phyloP scores from a whole-genome alignment of 2,888 invertebrate species.

The Phrixothrix hirtus region DNA sequence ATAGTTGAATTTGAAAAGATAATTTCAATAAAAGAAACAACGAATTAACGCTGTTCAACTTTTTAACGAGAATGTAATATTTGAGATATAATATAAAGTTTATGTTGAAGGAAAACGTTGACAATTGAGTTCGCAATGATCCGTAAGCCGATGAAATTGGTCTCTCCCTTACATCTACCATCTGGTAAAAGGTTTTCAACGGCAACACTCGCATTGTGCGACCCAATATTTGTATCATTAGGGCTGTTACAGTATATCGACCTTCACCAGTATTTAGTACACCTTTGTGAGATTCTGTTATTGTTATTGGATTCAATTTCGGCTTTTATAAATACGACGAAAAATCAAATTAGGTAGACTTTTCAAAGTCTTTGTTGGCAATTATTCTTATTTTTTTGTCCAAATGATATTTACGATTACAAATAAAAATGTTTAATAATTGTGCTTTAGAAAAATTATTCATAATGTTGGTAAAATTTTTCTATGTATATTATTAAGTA shows the following conservation, averaged over 20 bases:
- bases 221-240: slow-evolving; percentile 39
- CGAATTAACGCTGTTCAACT: slow-evolving; percentile 30
- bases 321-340: slow-evolving; percentile 17
- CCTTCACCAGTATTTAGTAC: slow-evolving; percentile 23
- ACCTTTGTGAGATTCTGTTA: slow-evolving; percentile 25
- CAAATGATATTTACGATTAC: no score
- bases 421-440: no score
- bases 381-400: neutral
- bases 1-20: no score
- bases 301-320: slow-evolving; percentile 33
- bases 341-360: slow-evolving; percentile 17
- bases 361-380: neutral
- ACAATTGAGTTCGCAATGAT: slow-evolving; percentile 38
- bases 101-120: slow-evolving; percentile 17
- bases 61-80: slow-evolving; percentile 26
- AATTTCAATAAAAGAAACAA: no score
- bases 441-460: no score
- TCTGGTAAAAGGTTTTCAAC: slow-evolving; percentile 42
- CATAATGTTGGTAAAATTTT: no score
- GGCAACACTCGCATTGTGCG: slow-evolving; percentile 32
- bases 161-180: slow-evolving; percentile 34
- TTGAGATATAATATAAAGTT: slow-evolving; percentile 3
- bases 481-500: no score
- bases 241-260: slow-evolving; percentile 29
- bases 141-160: slow-evolving; percentile 41